Conservation (phyloP, 1,140 invertebrate genomes). For the Hyles vespertilio region DNA sequence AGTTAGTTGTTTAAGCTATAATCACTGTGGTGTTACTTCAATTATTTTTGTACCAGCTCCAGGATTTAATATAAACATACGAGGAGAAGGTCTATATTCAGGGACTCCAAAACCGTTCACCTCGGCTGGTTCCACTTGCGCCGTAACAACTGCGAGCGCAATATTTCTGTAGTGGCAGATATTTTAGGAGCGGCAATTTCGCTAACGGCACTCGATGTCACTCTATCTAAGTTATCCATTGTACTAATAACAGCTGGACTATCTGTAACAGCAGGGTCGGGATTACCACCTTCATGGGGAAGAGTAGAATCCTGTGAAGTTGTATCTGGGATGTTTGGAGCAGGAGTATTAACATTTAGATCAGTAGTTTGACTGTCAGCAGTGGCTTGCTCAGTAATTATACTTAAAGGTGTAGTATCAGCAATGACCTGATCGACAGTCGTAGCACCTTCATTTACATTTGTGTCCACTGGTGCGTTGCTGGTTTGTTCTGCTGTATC, state of each 20-base stretch:
- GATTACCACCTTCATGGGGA: too few relatives aligned
- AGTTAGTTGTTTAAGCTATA: not conserved
- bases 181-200: not conserved
- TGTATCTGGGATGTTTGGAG: too few relatives aligned
- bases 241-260: not conserved
- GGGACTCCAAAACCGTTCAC: not conserved
- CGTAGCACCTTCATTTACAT: not conserved
- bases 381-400: too few relatives aligned
- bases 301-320: too few relatives aligned
- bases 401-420: not conserved
- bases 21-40: conserved; percentile 41
- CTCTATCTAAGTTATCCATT: not conserved
- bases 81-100: not conserved
- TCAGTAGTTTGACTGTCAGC: too few relatives aligned
- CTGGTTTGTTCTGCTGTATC: not conserved
- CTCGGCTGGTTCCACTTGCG: too few relatives aligned
- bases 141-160: not conserved
- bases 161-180: not conserved
- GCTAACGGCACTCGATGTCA: not conserved
- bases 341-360: too few relatives aligned
- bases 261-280: too few relatives aligned
- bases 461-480: not conserved
- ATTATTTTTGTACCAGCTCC: conserved; percentile 46
- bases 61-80: conserved; percentile 19
- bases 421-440: too few relatives aligned